phyloP scores from a whole-genome alignment of 2,113 vertebrate species.

The Kryptolebias marmoratus region DNA sequence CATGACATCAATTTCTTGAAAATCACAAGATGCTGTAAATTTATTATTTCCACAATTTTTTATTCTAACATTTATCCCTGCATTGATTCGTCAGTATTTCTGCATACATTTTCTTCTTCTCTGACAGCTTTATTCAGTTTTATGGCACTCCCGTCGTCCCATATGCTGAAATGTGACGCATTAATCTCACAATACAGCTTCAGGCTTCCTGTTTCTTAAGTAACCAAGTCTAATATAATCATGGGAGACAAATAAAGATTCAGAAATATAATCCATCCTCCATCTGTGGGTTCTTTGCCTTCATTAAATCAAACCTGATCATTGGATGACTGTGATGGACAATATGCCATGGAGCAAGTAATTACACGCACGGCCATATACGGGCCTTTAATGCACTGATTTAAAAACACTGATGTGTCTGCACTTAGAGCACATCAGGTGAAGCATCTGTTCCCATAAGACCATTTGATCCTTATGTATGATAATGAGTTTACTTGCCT shows the following conservation, averaged over 20 bases:
- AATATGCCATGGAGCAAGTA: slow-evolving; percentile 15
- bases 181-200: neutral
- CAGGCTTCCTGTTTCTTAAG: slow-evolving; percentile 1
- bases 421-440: slow-evolving; percentile 11
- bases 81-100: neutral
- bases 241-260: slow-evolving; percentile 15
- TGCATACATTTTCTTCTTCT: no score
- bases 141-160: neutral
- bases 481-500: neutral
- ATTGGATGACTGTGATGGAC: neutral
- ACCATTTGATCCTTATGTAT: neutral
- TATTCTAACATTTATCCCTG: neutral
- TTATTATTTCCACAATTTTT: neutral
- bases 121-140: neutral
- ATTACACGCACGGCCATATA: neutral
- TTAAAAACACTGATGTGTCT: slow-evolving; percentile 16
- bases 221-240: slow-evolving; percentile 2
- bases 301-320: slow-evolving; percentile 3
- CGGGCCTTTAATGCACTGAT: neutral
- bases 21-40: neutral
- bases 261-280: slow-evolving; percentile 24
- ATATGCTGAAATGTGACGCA: neutral
- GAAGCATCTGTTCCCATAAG: neutral
- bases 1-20: no score
- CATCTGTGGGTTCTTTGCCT: slow-evolving; percentile 40